These are phyloP conservation scores for Drosophila saltans DNA, from an alignment of 1,140 invertebrate species.

Conservation along the genomic window DNA sequence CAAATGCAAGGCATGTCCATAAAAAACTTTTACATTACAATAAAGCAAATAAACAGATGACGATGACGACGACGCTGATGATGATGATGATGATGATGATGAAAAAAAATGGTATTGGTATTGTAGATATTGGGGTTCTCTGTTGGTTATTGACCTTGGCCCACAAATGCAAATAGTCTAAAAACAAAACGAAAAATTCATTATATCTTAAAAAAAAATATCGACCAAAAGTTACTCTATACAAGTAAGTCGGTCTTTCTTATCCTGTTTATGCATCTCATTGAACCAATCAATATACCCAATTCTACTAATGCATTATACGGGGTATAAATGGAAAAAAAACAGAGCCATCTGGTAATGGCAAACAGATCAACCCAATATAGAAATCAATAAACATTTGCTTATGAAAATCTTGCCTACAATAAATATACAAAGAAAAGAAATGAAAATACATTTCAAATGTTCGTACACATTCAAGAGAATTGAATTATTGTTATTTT, in stretches of 20 bases:
- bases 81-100: background rate
- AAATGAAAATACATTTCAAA: background rate
- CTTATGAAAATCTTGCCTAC: background rate
- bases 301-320: too few species aligned
- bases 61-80: too few species aligned
- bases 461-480: background rate
- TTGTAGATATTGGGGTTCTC: too few species aligned
- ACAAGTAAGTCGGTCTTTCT: too few species aligned
- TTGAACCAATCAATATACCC: too few species aligned
- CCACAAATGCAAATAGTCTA: constrained; percentile 18
- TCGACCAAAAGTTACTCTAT: background rate
- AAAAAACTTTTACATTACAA: constrained; percentile 38
- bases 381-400: constrained; percentile 7
- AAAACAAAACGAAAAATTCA: background rate
- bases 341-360: constrained; percentile 5
- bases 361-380: constrained; percentile 3
- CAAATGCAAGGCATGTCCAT: constrained; percentile 47
- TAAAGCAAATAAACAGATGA: constrained; percentile 16
- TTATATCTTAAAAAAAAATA: background rate
- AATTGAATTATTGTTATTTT: background rate
- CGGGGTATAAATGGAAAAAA: background rate
- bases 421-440: background rate
- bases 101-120: too few species aligned
- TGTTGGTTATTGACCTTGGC: constrained; percentile 40
- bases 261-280: too few species aligned